phyloP scores from a whole-genome alignment of 2,113 vertebrate species.

The Thalassoma bifasciatum region DNA sequence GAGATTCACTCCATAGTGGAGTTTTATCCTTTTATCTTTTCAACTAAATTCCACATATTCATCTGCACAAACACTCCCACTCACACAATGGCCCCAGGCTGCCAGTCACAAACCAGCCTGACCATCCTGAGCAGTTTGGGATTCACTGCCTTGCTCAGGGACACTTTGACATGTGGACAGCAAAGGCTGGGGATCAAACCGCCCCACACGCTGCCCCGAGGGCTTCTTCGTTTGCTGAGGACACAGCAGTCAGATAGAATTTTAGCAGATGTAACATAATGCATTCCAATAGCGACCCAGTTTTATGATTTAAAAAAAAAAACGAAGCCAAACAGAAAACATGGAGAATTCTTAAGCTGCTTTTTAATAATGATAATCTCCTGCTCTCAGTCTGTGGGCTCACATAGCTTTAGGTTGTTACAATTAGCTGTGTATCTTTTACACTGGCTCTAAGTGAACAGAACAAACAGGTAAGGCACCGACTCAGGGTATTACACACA shows the following conservation, averaged over 20 bases:
- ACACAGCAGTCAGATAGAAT: background rate
- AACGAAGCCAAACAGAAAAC: background rate
- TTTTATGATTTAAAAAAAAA: background rate
- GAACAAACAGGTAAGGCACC: background rate
- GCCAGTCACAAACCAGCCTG: background rate
- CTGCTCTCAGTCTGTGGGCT: background rate
- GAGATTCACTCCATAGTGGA: background rate
- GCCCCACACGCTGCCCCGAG: background rate
- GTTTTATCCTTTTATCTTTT: background rate
- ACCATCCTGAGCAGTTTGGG: background rate
- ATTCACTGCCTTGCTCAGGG: background rate
- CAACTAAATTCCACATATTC: background rate
- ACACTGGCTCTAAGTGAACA: background rate
- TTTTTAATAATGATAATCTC: background rate
- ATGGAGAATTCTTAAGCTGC: background rate
- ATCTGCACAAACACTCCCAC: background rate
- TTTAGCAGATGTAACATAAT: background rate
- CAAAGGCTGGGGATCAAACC: background rate
- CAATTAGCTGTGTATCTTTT: background rate
- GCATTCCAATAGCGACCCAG: conserved; percentile 3
- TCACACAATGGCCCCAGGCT: background rate
- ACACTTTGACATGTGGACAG: background rate
- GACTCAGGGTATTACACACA: background rate
- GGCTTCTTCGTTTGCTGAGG: background rate
- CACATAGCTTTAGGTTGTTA: conserved; percentile 2